Base-by-base conservation (phyloP, 2,888 invertebrate species). In the Dryococelus australis region DNA sequence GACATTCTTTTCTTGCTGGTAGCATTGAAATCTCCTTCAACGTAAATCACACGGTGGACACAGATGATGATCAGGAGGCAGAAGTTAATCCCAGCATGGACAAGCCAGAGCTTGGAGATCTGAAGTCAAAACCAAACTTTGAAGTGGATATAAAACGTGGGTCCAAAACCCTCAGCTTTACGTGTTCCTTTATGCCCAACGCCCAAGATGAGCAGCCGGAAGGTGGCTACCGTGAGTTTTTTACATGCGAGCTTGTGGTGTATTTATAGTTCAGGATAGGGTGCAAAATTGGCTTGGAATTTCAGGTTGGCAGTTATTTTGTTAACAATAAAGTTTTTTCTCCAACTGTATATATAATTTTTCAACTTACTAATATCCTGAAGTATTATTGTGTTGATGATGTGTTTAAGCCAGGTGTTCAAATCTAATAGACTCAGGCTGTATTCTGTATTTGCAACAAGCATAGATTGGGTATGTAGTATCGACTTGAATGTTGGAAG, bases 1-100 rank as follows among this genome's bases (percentile, higher is more conserved):
- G 16, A 47, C 47, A 13, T 47, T 47, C 47, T 13, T 16, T 47
- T 47, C 47, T 35, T 85, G 16, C 88, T 51, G 88, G 81, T 91
- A 97, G 97, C 89, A 94, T 98, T 89, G 94, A 94, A 86, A 94
- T 99, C 84, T 96, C 95, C 87, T 97, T 99, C 92, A 99, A 98
- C 92, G 97, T 99, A 0, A 99, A 99, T 92, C 98, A 99, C 92
- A 97, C 98, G 0, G 98, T 99, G 0, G 98, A 98, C 91, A 94
- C 97, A 0, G 97, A 97, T 86, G 91, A 94, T 8, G 96, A 96
- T 85, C 94, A 96, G 1, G 95, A 95, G 88, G 89, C 96, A 2
- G 95, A 95, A 87, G 89, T 95, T 3, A 95, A 96, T 89, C 93
- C 93, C 0, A 92, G 93, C 88, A 92, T 92, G 88, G 96, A 97